Conservation (phyloP, 2,888 invertebrate genomes). For the Sesia bembeciformis region DNA sequence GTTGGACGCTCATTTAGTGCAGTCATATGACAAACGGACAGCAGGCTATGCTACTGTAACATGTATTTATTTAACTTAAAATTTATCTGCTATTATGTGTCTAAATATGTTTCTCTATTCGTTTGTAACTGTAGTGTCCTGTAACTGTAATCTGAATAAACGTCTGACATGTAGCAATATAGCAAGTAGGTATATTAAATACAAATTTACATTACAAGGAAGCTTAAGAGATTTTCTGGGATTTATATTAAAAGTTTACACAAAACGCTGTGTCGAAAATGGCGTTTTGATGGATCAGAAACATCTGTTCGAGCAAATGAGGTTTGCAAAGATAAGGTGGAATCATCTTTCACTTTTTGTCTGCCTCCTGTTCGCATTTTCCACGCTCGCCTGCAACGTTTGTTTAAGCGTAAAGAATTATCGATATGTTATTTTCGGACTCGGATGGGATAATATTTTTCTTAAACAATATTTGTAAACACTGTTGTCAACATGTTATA, state of each 20-base stretch:
- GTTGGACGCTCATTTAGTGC: too few relatives aligned
- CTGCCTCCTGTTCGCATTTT: not conserved
- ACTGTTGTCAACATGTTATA: too few relatives aligned
- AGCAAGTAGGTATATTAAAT: too few relatives aligned
- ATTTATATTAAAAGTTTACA: not conserved
- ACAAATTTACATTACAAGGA: not conserved
- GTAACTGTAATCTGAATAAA: too few relatives aligned
- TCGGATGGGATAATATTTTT: not conserved
- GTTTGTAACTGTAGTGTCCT: too few relatives aligned
- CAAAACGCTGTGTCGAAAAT: conserved; percentile 18
- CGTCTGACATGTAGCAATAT: too few relatives aligned
- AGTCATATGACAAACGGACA: too few relatives aligned
- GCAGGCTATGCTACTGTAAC: too few relatives aligned
- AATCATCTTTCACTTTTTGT: conserved; percentile 37
- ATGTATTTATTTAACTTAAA: too few relatives aligned
- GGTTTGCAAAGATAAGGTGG: conserved; percentile 43
- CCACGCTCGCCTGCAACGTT: not conserved
- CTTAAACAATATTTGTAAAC: not conserved
- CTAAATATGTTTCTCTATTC: too few relatives aligned
- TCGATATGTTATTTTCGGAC: not conserved
- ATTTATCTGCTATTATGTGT: too few relatives aligned
- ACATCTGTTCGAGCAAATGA: conserved; percentile 49
- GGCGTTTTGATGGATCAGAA: conserved; percentile 38
- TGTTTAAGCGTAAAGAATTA: not conserved
- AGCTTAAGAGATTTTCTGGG: not conserved